Evolutionary conservation across 2,113 vertebrate species (phyloP), one percentile per base, ranked within the genome.

Genomic region (Brachypodius melanocephalos): DNA sequence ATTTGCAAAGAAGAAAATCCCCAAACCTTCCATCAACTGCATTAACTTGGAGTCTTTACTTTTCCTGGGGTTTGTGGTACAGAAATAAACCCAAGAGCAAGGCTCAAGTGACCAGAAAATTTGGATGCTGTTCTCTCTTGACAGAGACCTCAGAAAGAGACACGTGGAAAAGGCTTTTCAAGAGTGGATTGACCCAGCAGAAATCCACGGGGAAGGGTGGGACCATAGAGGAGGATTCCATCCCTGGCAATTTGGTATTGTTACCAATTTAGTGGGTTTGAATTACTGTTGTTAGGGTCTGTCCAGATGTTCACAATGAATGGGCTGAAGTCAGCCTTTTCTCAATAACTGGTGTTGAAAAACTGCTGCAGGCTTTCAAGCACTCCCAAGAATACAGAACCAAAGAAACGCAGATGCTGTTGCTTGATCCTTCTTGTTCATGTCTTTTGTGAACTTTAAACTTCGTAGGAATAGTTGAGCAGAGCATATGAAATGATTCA

Each of bases 251-350:
- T 81, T 86, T 86, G 74, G 43, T 59, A 54, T 73, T 89, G 96
- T 58, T 87, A 90, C 89, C 85, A 84, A 34, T 93, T 95, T 93
- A 81, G 93, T 80, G 94, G 94, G 80, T 55, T 96, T 91, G 93
- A 93, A 96, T 95, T 62, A 89, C 76, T 85, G 92, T 34, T 80
- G 69, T 92, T 93, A 89, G 59, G 34, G 79, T 89, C 58, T 81
- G 71, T 59, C 78, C 90, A 92, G 91, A 87, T 95, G 93, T 91
- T 90, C 76, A 63, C 61, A 71, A 79, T 57, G 77, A 94, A 93
- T 12, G 73, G 85, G 93, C 91, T 96, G 95, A 92, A 89, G 78
- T 96, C 96, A 95, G 96, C 95, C 94, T 95, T 96, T 96, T 93
- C 95, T 94, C 88, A 77, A 25, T 71, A 80, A 77, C 94, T 63